Evolutionary conservation across 2,797 vertebrate species (phyloP).

Genomic region (Hipposideros larvatus): DNA sequence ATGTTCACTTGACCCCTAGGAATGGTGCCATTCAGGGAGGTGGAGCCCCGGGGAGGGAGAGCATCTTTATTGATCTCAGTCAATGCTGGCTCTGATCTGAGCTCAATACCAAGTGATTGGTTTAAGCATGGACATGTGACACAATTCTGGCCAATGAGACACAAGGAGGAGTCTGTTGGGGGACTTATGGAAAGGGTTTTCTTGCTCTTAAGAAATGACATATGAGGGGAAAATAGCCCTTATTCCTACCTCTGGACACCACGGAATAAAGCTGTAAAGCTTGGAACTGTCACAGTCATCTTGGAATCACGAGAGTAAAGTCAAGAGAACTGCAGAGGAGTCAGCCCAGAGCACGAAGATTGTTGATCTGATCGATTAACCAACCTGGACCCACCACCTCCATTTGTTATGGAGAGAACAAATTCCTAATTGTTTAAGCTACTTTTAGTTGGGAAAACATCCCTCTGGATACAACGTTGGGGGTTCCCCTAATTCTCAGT

Average conservation of each 20-base stretch:
- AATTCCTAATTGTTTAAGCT: background rate
- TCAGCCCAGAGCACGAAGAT: background rate
- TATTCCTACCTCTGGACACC: background rate
- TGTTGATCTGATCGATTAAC: background rate
- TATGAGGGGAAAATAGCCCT: background rate
- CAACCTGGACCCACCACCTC: background rate
- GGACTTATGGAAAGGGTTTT: background rate
- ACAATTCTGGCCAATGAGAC: background rate
- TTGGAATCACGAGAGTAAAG: background rate
- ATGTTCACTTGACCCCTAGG: background rate
- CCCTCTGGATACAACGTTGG: background rate
- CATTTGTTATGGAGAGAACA: background rate
- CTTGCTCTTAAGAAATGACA: slow-evolving; percentile 26
- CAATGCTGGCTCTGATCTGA: background rate
- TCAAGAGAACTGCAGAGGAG: background rate
- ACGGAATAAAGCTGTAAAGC: background rate
- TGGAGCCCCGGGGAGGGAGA: background rate
- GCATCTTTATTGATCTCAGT: background rate
- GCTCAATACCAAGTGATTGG: background rate
- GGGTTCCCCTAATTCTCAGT: background rate
- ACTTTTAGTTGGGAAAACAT: background rate
- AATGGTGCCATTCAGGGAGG: background rate
- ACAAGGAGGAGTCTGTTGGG: background rate
- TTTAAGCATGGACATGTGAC: background rate
- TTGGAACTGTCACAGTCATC: background rate